Percentiles rank a stretch among this genome's conserved stretches.
Evolutionary conservation across 2,113 vertebrate species (phyloP).

Genomic region (Macrotus californicus): DNA sequence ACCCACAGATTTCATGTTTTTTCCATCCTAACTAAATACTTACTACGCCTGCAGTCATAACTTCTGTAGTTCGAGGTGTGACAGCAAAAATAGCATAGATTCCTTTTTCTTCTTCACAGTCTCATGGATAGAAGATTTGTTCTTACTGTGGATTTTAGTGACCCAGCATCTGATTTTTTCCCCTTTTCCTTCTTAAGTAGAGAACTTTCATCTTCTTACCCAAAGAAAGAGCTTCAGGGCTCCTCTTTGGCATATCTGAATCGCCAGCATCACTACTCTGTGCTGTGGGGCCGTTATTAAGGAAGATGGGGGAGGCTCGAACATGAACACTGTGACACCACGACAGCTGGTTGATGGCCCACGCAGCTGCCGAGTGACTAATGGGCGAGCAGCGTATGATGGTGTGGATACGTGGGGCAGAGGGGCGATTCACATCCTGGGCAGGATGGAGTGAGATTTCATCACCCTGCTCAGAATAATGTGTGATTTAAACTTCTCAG

Average conservation of each 20-base stretch:
- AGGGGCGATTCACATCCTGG: background rate
- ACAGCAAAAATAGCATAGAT: background rate
- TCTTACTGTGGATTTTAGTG: background rate
- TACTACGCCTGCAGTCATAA: background rate
- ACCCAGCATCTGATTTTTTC: background rate
- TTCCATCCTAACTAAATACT: background rate
- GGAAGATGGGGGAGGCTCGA: no score
- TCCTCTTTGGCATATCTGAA: background rate
- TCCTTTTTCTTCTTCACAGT: background rate
- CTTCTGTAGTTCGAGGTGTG: background rate
- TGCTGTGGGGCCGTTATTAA: background rate
- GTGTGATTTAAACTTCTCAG: background rate
- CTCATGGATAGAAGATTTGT: background rate
- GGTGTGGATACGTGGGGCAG: background rate
- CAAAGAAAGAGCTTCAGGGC: background rate
- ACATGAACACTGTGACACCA: background rate
- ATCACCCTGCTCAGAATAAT: background rate
- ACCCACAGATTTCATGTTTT: background rate
- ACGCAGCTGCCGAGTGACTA: background rate
- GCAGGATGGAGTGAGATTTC: background rate
- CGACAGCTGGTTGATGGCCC: background rate
- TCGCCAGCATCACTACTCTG: background rate
- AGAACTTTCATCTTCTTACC: background rate
- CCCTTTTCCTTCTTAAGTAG: background rate
- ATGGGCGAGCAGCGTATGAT: rapidly evolving